These are phyloP conservation scores for Benitochromis conjunctus DNA, from an alignment of 2,113 vertebrate species.

Conservation along the genomic window DNA sequence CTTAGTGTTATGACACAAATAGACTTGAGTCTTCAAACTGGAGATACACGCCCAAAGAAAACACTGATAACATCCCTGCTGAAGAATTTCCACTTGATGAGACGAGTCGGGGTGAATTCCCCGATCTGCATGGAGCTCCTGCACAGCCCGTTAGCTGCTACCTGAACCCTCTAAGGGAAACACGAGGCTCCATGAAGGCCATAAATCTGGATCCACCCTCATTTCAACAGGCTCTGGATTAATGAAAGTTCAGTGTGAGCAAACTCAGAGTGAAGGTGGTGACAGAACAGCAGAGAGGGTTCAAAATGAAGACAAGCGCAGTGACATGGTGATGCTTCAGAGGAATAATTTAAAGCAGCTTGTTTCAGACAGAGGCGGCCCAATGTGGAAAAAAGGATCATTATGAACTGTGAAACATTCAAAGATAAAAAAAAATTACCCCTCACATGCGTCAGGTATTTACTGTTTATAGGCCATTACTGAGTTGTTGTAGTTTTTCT, in stretches of 20 bases:
- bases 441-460: not conserved
- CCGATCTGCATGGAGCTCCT: not conserved
- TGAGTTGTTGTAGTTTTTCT: not conserved
- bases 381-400: not conserved
- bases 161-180: not conserved
- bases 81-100: slow-evolving; percentile 1
- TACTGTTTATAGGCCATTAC: not conserved
- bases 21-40: not conserved
- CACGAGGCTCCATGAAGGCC: not conserved
- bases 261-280: not conserved
- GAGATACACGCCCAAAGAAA: slow-evolving; percentile 8
- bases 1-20: slow-evolving; percentile 33
- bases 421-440: not conserved
- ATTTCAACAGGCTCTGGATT: not conserved
- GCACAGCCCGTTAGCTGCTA: not conserved
- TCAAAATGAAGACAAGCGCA: not conserved
- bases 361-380: not conserved
- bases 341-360: not conserved
- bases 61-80: slow-evolving; percentile 1
- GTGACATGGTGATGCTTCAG: not conserved
- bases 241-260: not conserved
- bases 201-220: not conserved
- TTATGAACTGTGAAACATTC: not conserved
- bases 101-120: slow-evolving; percentile 19
- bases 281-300: not conserved